These are phyloP conservation scores for Apoderus coryli DNA, from an alignment of 2,888 invertebrate genomes.

Conservation along the genomic window DNA sequence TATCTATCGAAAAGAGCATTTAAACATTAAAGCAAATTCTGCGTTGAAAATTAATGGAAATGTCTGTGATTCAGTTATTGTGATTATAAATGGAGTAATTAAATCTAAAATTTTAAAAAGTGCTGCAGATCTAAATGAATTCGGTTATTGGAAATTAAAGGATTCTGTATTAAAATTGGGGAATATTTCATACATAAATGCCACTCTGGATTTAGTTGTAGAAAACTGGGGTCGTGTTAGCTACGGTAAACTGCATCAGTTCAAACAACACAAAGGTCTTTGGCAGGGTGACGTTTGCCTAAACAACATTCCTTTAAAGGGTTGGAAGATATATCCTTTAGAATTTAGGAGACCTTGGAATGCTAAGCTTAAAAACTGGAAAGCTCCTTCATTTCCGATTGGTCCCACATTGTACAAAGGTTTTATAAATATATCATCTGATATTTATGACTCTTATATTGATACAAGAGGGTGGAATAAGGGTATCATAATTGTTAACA, in stretches of 20 bases:
- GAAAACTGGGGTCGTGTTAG: slow-evolving; percentile 78
- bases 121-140: slow-evolving; percentile 24
- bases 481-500: slow-evolving; percentile 71
- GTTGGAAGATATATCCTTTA: slow-evolving; percentile 34
- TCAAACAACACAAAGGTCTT: slow-evolving; percentile 28
- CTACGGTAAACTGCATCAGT: slow-evolving; percentile 29
- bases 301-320: slow-evolving; percentile 26
- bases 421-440: slow-evolving; percentile 33
- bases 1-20: slow-evolving; percentile 32
- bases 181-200: slow-evolving; percentile 12
- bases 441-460: slow-evolving; percentile 61
- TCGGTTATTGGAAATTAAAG: slow-evolving; percentile 31
- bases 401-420: slow-evolving; percentile 43
- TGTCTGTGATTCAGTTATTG: slow-evolving; percentile 35
- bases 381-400: slow-evolving; percentile 60
- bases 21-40: slow-evolving; percentile 22
- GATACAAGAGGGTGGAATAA: slow-evolving; percentile 72
- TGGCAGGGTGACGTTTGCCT: slow-evolving; percentile 32
- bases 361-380: slow-evolving; percentile 25
- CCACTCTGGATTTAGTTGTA: slow-evolving; percentile 31
- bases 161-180: slow-evolving; percentile 21
- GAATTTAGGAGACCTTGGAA: slow-evolving; percentile 35
- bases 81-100: slow-evolving; percentile 31
- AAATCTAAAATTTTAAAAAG: slow-evolving; percentile 23
- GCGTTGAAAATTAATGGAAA: slow-evolving; percentile 26